These are phyloP conservation scores for Spea hammondii DNA, from an alignment of 2,797 vertebrate species.

Conservation along the genomic window DNA sequence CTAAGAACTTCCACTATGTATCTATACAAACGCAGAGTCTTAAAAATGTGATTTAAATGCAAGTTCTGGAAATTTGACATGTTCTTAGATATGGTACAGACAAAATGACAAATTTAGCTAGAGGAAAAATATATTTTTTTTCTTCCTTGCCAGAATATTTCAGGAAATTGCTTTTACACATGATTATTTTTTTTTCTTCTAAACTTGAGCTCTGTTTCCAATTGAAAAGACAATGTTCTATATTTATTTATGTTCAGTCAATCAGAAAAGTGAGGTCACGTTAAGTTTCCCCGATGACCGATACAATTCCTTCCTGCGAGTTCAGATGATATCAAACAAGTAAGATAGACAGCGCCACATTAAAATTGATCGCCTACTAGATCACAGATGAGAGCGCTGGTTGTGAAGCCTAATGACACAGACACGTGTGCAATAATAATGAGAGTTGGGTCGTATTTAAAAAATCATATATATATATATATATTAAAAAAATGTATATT, in stretches of 20 bases:
- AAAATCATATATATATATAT: too few relatives aligned
- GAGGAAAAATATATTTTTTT: slow-evolving; percentile 9
- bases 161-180: slow-evolving; percentile 39
- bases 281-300: slow-evolving; percentile 20
- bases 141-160: slow-evolving; percentile 16
- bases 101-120: slow-evolving; percentile 10
- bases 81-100: background rate
- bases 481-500: too few relatives aligned
- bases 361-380: slow-evolving; percentile 24
- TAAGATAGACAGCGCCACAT: slow-evolving; percentile 18
- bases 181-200: slow-evolving; percentile 31
- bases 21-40: too few relatives aligned
- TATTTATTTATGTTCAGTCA: slow-evolving; percentile 47
- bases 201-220: slow-evolving; percentile 5
- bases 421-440: slow-evolving; percentile 26
- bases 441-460: slow-evolving; percentile 17
- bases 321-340: slow-evolving; percentile 41
- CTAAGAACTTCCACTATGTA: too few relatives aligned
- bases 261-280: slow-evolving; percentile 31
- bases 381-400: slow-evolving; percentile 11
- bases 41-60: too few relatives aligned
- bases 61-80: background rate
- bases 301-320: slow-evolving; percentile 6
- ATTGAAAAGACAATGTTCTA: slow-evolving; percentile 5
- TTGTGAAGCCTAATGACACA: slow-evolving; percentile 37